Evolutionary conservation across 1,140 invertebrate genomes (phyloP).

Genomic region (Drosophila aff.): DNA sequence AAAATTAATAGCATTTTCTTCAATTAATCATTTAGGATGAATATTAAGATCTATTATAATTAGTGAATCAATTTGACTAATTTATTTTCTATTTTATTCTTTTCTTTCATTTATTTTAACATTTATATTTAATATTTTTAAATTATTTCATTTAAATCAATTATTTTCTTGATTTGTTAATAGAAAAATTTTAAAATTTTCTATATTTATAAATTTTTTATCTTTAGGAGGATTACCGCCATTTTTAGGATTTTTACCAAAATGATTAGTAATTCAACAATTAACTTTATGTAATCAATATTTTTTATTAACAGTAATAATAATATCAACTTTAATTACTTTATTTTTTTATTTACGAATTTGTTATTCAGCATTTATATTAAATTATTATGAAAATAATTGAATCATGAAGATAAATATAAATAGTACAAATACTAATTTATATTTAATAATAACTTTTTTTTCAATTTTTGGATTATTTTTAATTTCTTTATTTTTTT

Average conservation of each 20-base stretch:
- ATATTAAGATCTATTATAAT: constrained; percentile 84
- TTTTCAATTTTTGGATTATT: constrained; percentile 76
- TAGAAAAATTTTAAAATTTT: constrained; percentile 84
- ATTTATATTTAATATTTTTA: constrained; percentile 84
- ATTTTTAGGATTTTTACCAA: constrained; percentile 86
- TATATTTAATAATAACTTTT: constrained; percentile 81
- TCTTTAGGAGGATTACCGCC: constrained; percentile 86
- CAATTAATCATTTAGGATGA: constrained; percentile 87
- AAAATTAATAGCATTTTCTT: constrained; percentile 86
- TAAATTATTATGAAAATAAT: constrained; percentile 84
- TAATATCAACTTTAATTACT: constrained; percentile 85
- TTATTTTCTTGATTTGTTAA: constrained; percentile 80
- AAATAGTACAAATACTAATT: constrained; percentile 56
- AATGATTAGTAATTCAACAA: constrained; percentile 86
- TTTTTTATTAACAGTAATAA: constrained; percentile 82
- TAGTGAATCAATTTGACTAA: constrained; percentile 84
- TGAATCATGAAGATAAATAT: constrained; percentile 55
- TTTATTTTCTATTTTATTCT: constrained; percentile 84
- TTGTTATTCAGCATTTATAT: constrained; percentile 82
- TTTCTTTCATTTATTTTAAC: constrained; percentile 83
- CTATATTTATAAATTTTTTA: constrained; percentile 85
- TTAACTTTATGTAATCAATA: constrained; percentile 83
- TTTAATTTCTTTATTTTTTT: constrained; percentile 79
- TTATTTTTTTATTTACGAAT: constrained; percentile 86
- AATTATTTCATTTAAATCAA: constrained; percentile 85